phyloP scores from a whole-genome alignment of 2,797 vertebrate species.

The Oryzias dopingdopingensis region DNA sequence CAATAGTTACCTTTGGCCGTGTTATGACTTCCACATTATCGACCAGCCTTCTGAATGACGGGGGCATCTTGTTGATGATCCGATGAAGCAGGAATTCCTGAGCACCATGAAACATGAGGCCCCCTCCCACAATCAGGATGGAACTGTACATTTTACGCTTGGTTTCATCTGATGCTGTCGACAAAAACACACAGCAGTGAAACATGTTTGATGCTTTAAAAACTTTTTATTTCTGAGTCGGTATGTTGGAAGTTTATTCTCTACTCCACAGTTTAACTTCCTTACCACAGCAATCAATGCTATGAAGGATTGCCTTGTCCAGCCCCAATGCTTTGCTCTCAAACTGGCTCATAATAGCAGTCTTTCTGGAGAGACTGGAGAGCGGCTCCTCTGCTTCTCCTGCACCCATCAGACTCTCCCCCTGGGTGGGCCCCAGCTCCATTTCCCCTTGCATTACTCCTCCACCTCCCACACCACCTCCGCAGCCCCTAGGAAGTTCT shows the following conservation, averaged over 20 bases:
- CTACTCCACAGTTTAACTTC: not conserved
- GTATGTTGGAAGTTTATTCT: not conserved
- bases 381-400: conserved; percentile 87
- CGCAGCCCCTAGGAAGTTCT: conserved; percentile 59
- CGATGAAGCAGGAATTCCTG: conserved; percentile 96
- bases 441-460: conserved; percentile 77
- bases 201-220: not conserved
- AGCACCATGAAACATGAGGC: conserved; percentile 92
- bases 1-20: conserved; percentile 87
- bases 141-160: conserved; percentile 99
- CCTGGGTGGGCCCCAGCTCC: conserved; percentile 84
- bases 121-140: conserved; percentile 95
- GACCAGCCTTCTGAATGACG: conserved; percentile 93
- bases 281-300: conserved; percentile 98
- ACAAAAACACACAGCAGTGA: not conserved
- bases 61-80: conserved; percentile 99
- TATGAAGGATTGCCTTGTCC: conserved; percentile 96
- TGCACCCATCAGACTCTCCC: conserved; percentile 83
- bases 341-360: conserved; percentile 87
- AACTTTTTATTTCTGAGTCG: not conserved
- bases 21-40: conserved; percentile 98
- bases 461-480: conserved; percentile 20
- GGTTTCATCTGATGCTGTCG: conserved; percentile 93
- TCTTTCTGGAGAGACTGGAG: conserved; percentile 87
- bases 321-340: conserved; percentile 96